phyloP scores from a whole-genome alignment of 2,888 invertebrate species.

The Chelonus formosanus region DNA sequence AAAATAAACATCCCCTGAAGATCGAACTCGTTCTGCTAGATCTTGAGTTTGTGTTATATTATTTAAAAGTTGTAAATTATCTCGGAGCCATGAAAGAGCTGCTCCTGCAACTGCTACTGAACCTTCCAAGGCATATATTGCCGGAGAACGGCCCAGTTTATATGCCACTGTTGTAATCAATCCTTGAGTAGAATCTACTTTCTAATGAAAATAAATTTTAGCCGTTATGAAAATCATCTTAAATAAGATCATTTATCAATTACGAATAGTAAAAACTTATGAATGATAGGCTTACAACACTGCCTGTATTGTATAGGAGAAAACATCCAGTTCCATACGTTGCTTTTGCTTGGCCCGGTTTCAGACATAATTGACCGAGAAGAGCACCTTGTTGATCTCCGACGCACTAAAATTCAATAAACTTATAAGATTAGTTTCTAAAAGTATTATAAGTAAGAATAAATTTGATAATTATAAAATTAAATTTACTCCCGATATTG shows the following conservation, averaged over 20 bases:
- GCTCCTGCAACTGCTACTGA: slow-evolving; percentile 90
- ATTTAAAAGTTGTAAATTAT: slow-evolving; percentile 81
- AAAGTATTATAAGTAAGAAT: background rate
- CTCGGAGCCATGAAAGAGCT: slow-evolving; percentile 88
- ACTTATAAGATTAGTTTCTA: too few relatives aligned
- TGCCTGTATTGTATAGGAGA: slow-evolving; percentile 92
- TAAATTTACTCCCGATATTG: slow-evolving; percentile 83
- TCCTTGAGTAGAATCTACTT: slow-evolving; percentile 86
- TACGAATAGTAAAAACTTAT: too few relatives aligned
- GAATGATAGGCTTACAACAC: slow-evolving; percentile 64
- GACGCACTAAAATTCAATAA: slow-evolving; percentile 71
- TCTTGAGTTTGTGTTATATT: slow-evolving; percentile 75
- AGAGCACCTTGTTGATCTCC: slow-evolving; percentile 97
- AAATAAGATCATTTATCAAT: too few relatives aligned
- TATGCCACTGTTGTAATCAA: slow-evolving; percentile 92
- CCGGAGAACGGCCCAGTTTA: slow-evolving; percentile 80
- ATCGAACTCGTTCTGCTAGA: slow-evolving; percentile 71
- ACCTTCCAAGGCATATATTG: slow-evolving; percentile 90
- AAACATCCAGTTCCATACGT: slow-evolving; percentile 97
- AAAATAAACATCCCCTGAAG: slow-evolving; percentile 86
- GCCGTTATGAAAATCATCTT: too few relatives aligned
- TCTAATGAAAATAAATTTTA: slow-evolving; percentile 64
- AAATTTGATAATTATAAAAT: slow-evolving; percentile 1
- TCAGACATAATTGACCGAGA: slow-evolving; percentile 90
- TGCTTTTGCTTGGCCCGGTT: slow-evolving; percentile 91